Evolutionary conservation across 2,113 vertebrate species (phyloP), one percentile per base, ranked within the genome.

Genomic region (Chaetodon trifascialis): DNA sequence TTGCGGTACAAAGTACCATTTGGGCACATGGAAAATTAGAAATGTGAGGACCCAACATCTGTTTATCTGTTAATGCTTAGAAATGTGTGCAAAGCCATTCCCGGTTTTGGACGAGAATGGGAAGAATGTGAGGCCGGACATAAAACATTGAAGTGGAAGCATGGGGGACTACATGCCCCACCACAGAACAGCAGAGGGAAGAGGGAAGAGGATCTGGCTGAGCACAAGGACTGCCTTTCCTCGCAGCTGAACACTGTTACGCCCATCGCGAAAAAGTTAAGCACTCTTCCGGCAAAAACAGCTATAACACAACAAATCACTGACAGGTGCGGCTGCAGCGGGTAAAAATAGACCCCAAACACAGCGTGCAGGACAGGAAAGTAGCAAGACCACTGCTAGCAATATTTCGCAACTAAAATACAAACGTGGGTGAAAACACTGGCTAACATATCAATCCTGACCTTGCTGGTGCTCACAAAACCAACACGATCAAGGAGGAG

Each of bases 251-350:
- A 34, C 49, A 49, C 85, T 17, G 87, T 80, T 88, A 88, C 89
- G 84, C 86, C 84, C 86, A 90, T 87, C 69, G 55, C 42, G 74
- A 89, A 81, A 71, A 85, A 81, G 30, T 84, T 78, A 30, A 77
- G 47, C 47, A 38, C 59, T 79, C 70, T 88, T 89, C 90, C 82
- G 76, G 47, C 84, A 73, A 88, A 93, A 91, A 91, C 75, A 90
- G 76, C 85, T 51, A 73, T 58, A 83, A 71, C 60, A 73, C 85
- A 87, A 83, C 76, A 86, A 88, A 78, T 76, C 55, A 72, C 7
- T 46, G 65, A 75, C 78, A 86, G 82, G 80, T 77, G 65, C 23
- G 19, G 47, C 84, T 73, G 44, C 72, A 79, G 54, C 0, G 42
- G 21, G 30, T 85, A 84, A 75, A 91, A 91, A 89, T 74, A 90